These are phyloP conservation scores for Calephelis virginiensis DNA, from an alignment of 1,140 invertebrate genomes.

Conservation along the genomic window DNA sequence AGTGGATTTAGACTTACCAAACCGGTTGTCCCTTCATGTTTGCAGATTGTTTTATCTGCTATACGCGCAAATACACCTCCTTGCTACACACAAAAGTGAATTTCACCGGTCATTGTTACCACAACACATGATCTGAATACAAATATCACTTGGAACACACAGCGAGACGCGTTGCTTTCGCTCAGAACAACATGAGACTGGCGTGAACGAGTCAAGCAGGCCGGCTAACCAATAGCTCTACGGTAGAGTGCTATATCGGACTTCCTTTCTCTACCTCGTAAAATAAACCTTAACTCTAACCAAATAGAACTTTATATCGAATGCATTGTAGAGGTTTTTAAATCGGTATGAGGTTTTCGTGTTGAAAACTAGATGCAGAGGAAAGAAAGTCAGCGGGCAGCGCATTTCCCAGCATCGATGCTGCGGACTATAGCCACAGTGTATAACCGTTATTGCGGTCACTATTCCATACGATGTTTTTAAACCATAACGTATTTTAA, in stretches of 20 bases:
- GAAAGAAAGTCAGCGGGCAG: constrained; percentile 72
- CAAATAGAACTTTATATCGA: not conserved
- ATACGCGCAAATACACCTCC: constrained; percentile 59
- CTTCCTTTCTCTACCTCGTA: not conserved
- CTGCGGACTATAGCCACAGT: constrained; percentile 40
- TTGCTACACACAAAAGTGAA: constrained; percentile 51
- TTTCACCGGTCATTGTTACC: constrained; percentile 63
- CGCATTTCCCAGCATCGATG: constrained; percentile 62
- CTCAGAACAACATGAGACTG: constrained; percentile 52
- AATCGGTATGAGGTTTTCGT: constrained; percentile 6
- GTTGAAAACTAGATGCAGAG: constrained; percentile 55
- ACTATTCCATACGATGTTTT: constrained; percentile 46
- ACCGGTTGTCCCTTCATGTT: constrained; percentile 75
- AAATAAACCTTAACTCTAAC: not conserved
- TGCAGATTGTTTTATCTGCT: constrained; percentile 47
- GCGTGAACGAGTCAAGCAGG: constrained; percentile 35
- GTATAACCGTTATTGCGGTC: constrained; percentile 42
- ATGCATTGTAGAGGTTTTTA: not conserved
- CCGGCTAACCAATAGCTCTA: constrained; percentile 13
- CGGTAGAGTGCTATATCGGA: constrained; percentile 20
- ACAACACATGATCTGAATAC: constrained; percentile 58
- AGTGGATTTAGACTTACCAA: constrained; percentile 59
- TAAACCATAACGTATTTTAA: constrained; percentile 13
- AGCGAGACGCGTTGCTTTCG: constrained; percentile 35
- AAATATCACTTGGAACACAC: constrained; percentile 34